A percentile compares a stretch with the other conserved stretches of the same genome.
These are phyloP conservation scores for Rhynchonema sp. DNA, from an alignment of 2,888 invertebrate species.

Conservation along the genomic window DNA sequence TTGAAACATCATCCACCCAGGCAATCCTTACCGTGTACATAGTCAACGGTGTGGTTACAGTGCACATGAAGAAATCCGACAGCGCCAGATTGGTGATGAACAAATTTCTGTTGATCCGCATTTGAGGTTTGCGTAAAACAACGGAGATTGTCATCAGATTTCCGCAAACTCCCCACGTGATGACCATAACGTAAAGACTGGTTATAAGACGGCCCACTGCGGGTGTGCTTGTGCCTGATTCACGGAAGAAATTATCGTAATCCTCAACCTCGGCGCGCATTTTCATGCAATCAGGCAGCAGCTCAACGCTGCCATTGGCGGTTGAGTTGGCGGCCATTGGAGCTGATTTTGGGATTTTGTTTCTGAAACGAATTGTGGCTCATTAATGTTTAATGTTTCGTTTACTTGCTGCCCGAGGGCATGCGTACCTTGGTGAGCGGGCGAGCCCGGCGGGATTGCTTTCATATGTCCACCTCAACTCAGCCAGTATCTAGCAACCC, in stretches of 20 bases:
- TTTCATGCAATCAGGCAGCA: not conserved
- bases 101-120: not conserved
- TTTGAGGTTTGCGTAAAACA: not conserved
- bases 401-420: too few species aligned
- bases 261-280: not conserved
- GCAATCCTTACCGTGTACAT: not conserved
- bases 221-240: not conserved
- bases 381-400: too few species aligned
- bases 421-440: too few species aligned
- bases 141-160: not conserved
- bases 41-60: not conserved
- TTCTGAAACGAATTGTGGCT: too few species aligned
- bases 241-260: not conserved
- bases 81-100: not conserved
- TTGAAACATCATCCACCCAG: not conserved
- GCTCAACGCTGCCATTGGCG: too few species aligned
- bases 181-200: not conserved
- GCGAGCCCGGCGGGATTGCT: too few species aligned
- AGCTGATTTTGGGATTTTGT: too few species aligned
- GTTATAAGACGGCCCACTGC: not conserved
- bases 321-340: too few species aligned
- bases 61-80: slow-evolving; percentile 1
- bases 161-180: not conserved
- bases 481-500: too few species aligned
- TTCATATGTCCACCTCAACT: too few species aligned